Base-by-base conservation (phyloP, 1,140 invertebrate genomes). In the Polypedilum vanderplanki region DNA sequence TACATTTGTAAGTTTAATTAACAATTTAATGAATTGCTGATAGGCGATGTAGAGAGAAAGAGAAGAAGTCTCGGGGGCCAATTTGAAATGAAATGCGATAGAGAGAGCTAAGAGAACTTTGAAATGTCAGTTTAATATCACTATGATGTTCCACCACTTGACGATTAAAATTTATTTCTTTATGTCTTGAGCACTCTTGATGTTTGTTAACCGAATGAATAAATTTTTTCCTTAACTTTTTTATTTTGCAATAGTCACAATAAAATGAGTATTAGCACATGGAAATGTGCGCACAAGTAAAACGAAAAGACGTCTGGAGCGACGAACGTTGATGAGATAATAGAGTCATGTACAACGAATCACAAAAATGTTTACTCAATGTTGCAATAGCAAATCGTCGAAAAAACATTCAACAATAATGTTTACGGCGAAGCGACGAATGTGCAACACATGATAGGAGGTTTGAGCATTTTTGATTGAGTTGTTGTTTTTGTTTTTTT, bases 1-100 rank as follows among this genome's bases (percentile, higher is more conserved):
- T 57, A 57, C 46, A 57, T 57, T 57, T 57, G 46, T 57, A 3
- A 57, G 46, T 57, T 57, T 57, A 57, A 57, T 57, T 57, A 57
- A 57, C 46, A 57, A 57, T 57, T 57, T 57, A 57, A 57, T 57
- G 46, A 57, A 57, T 57, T 57, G 46, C 46, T 57, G 46, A 57
- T 57, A 57, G 46, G 41, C 41, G 15, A n/a, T n/a, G n/a, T n/a
- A 33, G 46, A 15, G 15, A 46, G 24, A 33, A 33, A 33, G 24
- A 33, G 24, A 33, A 41, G 3, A 57, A 57, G 46, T 57, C 24
- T 33, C 46, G 46, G n/a, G n/a, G 46, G 46, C n/a, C 46, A n/a
- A 12, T 12, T 57, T n/a, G 46, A 57, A 57, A 57, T 57, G 4
- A 12, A 15, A 12, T 57, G 46, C 46, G 46, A 57, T 57, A 57